phyloP scores from a whole-genome alignment of 92 coral and sea anemone species.

The Porites cylindrica region DNA sequence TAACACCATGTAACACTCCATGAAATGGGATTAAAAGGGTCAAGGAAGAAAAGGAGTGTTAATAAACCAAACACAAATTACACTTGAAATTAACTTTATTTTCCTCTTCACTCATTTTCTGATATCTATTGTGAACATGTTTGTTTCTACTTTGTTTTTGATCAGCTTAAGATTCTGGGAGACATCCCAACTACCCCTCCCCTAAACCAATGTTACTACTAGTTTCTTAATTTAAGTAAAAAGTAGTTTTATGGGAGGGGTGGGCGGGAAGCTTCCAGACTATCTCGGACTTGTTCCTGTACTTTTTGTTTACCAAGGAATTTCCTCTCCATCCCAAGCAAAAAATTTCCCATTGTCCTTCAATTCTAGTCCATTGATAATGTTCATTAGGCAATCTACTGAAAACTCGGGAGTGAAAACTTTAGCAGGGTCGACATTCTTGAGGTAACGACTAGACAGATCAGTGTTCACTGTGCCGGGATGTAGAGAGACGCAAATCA shows the following conservation, averaged over 20 bases:
- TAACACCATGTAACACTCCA: too few species aligned
- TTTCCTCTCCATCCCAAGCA: constrained; percentile 79
- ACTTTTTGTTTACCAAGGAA: constrained; percentile 47
- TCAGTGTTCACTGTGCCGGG: constrained; percentile 80
- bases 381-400: constrained; percentile 63
- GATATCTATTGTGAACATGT: not conserved
- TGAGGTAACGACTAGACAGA: constrained; percentile 68
- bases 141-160: not conserved
- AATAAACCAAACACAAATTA: too few species aligned
- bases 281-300: not conserved
- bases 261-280: too few species aligned
- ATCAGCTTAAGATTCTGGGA: not conserved
- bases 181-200: not conserved
- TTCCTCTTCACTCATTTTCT: too few species aligned
- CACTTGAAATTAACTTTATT: too few species aligned
- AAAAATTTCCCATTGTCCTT: constrained; percentile 76
- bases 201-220: too few species aligned
- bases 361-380: constrained; percentile 51
- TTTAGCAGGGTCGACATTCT: constrained; percentile 65
- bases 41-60: too few species aligned
- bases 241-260: too few species aligned
- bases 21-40: too few species aligned
- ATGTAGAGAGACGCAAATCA: constrained; percentile 64
- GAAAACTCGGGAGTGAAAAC: constrained; percentile 72
- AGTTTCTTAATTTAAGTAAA: not conserved